phyloP scores from a whole-genome alignment of 1,140 invertebrate genomes.

The Trichomalopsis sarcophagae region DNA sequence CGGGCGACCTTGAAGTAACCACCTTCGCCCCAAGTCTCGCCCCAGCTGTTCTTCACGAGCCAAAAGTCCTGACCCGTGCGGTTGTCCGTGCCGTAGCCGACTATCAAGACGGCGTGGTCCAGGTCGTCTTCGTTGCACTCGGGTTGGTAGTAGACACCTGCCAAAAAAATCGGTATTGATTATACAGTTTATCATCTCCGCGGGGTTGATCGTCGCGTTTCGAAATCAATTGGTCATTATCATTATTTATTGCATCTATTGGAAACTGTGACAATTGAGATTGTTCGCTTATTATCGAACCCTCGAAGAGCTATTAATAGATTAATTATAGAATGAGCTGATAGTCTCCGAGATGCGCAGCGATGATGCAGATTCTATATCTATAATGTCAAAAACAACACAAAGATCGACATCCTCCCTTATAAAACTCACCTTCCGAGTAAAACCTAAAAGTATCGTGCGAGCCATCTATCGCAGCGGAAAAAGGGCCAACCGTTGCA shows the following conservation, averaged over 20 bases:
- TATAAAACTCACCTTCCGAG: slow-evolving; percentile 73
- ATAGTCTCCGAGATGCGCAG: too few relatives aligned
- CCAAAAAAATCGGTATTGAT: slow-evolving; percentile 39
- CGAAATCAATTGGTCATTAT: too few relatives aligned
- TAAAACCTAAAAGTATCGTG: slow-evolving; percentile 88
- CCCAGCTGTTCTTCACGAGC: slow-evolving; percentile 92
- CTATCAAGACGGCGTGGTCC: slow-evolving; percentile 92
- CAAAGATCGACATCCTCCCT: too few relatives aligned
- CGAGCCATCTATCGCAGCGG: slow-evolving; percentile 94
- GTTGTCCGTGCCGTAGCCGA: slow-evolving; percentile 85
- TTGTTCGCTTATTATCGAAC: too few relatives aligned
- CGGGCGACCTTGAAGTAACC: slow-evolving; percentile 94
- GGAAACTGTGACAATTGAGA: too few relatives aligned
- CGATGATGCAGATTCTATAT: too few relatives aligned
- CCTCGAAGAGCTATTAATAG: too few relatives aligned
- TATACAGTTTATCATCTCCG: too few relatives aligned
- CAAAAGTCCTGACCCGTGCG: slow-evolving; percentile 81
- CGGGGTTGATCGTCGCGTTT: too few relatives aligned
- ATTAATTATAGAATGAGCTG: too few relatives aligned
- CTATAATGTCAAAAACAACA: too few relatives aligned
- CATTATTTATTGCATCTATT: too few relatives aligned
- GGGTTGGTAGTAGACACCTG: slow-evolving; percentile 82
- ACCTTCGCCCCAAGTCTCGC: slow-evolving; percentile 85
- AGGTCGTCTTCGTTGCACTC: slow-evolving; percentile 82
- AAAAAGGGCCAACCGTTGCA: slow-evolving; percentile 91